phyloP scores from a whole-genome alignment of 2,888 invertebrate species.

The Ectobius pallidus region DNA sequence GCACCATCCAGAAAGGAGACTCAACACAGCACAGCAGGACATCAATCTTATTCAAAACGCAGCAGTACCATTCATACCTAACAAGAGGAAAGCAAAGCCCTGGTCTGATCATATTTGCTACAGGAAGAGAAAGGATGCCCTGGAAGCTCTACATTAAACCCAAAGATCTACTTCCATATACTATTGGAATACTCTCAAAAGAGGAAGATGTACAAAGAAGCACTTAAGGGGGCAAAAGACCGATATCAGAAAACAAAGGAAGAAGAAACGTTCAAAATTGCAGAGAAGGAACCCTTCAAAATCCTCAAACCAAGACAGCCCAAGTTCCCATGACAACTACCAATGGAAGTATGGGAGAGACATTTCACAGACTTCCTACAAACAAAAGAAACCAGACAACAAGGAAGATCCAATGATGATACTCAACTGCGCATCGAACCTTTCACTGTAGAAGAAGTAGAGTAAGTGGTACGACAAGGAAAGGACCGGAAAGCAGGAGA shows the following conservation, averaged over 20 bases:
- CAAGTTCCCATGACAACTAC: not conserved
- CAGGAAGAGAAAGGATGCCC: not conserved
- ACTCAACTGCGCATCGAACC: not conserved
- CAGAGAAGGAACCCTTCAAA: not conserved
- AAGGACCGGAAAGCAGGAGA: too few relatives aligned
- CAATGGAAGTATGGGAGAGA: not conserved
- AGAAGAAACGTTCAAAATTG: not conserved
- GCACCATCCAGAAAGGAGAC: too few relatives aligned
- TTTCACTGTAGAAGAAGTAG: not conserved
- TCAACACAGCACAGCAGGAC: not conserved
- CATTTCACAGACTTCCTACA: not conserved
- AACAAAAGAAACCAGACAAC: not conserved
- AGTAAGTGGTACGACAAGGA: not conserved
- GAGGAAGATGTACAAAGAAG: not conserved
- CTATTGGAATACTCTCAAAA: not conserved
- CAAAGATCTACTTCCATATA: not conserved
- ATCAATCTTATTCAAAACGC: not conserved
- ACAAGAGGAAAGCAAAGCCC: not conserved
- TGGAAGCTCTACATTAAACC: not conserved
- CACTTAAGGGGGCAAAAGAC: not conserved
- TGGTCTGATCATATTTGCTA: not conserved
- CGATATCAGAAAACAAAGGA: not conserved
- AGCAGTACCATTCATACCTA: too few relatives aligned
- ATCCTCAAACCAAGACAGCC: too few relatives aligned
- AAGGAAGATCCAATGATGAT: not conserved